phyloP scores from a whole-genome alignment of 2,888 invertebrate genomes.

The Tetanocera ferruginea region DNA sequence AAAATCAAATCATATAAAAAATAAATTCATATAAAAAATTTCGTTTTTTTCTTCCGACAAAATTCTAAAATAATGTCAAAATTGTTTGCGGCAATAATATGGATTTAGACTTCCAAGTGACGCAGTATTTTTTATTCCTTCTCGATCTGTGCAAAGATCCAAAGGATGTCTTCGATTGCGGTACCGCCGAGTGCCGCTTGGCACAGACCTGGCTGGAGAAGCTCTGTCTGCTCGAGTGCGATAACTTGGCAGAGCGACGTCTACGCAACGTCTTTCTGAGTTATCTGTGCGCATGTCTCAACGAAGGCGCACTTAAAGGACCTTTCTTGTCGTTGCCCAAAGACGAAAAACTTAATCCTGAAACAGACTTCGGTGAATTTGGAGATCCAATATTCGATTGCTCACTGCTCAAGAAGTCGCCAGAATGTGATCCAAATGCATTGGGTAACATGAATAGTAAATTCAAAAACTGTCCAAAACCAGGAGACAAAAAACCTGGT shows the following conservation, averaged over 20 bases:
- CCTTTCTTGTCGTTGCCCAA: conserved; percentile 55
- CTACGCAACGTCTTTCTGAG: conserved; percentile 59
- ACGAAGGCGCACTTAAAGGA: conserved; percentile 53
- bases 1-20: neutral
- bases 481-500: neutral
- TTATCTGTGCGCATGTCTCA: conserved; percentile 56
- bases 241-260: conserved; percentile 54
- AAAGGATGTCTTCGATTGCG: conserved; percentile 48
- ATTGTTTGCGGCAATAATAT: conserved; percentile 35
- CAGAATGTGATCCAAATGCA: neutral
- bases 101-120: conserved; percentile 47
- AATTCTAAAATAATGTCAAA: conserved; percentile 41
- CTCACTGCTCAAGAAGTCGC: neutral
- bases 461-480: neutral
- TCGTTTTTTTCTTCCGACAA: conserved; percentile 14
- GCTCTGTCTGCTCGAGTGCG: conserved; percentile 52
- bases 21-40: conserved; percentile 3
- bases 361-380: neutral
- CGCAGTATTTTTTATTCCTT: conserved; percentile 56
- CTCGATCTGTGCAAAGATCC: conserved; percentile 52
- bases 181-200: conserved; percentile 48
- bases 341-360: conserved; percentile 41
- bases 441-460: too few relatives aligned
- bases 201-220: conserved; percentile 57
- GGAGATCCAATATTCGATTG: neutral